A percentile compares a stretch with the other conserved stretches of the same genome.
These are phyloP conservation scores for Sylvicapra grimmia DNA, from an alignment of 2,113 vertebrate species.

Conservation along the genomic window DNA sequence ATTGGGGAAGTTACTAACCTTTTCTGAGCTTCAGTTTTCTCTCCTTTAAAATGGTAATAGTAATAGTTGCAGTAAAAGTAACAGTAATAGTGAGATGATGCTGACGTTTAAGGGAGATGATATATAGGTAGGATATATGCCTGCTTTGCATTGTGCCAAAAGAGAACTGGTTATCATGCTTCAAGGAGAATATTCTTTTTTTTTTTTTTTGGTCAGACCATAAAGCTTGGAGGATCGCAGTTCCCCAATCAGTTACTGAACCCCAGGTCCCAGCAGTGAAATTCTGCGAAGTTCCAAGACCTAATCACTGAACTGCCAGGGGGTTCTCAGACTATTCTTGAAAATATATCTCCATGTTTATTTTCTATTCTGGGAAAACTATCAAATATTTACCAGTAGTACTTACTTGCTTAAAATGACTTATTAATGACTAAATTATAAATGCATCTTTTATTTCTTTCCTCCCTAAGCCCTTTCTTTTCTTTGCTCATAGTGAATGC, in stretches of 20 bases:
- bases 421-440: not conserved
- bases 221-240: not conserved
- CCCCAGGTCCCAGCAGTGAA: not conserved
- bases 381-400: not conserved
- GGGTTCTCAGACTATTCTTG: not conserved
- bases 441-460: not conserved
- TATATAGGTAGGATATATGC: too few relatives aligned
- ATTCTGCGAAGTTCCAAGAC: rapidly evolving
- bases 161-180: not conserved
- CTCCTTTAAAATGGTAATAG: not conserved
- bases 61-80: not conserved
- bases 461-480: not conserved
- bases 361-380: not conserved
- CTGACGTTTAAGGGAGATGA: too few relatives aligned
- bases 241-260: not conserved
- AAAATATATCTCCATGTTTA: not conserved
- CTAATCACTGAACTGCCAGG: not conserved
- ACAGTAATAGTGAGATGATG: not conserved
- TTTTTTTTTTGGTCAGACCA: not conserved
- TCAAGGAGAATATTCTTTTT: not conserved
- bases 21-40: not conserved
- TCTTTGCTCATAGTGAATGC: not conserved
- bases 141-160: not conserved
- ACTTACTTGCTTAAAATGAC: not conserved
- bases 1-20: not conserved